Conservation (phyloP, 1,140 invertebrate species). For the Goniozus legneri region DNA sequence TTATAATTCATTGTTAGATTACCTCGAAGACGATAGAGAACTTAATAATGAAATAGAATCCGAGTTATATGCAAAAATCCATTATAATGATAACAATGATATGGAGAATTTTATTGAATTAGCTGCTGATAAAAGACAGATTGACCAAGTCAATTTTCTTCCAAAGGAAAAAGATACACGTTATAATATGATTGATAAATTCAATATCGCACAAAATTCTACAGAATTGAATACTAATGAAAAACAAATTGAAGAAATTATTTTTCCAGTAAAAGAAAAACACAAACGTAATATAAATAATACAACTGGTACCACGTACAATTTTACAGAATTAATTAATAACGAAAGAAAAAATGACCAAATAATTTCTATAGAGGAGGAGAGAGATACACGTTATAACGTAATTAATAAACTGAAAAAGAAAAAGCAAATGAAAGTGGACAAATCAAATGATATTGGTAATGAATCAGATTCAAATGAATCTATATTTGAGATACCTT, state of each 20-base stretch:
- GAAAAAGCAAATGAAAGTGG: constrained; percentile 5
- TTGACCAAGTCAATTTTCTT: not conserved
- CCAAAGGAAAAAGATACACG: not conserved
- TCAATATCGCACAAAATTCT: not conserved
- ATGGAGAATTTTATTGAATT: not conserved
- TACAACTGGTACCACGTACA: not conserved
- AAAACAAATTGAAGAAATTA: not conserved
- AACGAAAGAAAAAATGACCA: constrained; percentile 7
- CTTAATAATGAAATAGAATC: constrained; percentile 30
- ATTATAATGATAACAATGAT: constrained; percentile 18
- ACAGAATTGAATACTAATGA: not conserved
- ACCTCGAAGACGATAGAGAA: too few species aligned
- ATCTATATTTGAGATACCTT: constrained; percentile 46
- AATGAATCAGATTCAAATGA: constrained; percentile 34
- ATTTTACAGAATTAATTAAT: constrained; percentile 6
- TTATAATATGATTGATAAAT: constrained; percentile 1
- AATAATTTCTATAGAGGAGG: constrained; percentile 3
- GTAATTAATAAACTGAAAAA: constrained; percentile 7
- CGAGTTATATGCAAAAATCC: constrained; percentile 35
- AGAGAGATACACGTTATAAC: constrained; percentile 15
- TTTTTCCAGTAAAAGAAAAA: not conserved
- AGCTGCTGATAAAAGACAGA: not conserved
- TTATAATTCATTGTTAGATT: too few species aligned
- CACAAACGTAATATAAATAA: not conserved
- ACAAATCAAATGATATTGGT: not conserved